Conservation (phyloP, 2,888 invertebrate genomes). For the Griposia aprilina region DNA sequence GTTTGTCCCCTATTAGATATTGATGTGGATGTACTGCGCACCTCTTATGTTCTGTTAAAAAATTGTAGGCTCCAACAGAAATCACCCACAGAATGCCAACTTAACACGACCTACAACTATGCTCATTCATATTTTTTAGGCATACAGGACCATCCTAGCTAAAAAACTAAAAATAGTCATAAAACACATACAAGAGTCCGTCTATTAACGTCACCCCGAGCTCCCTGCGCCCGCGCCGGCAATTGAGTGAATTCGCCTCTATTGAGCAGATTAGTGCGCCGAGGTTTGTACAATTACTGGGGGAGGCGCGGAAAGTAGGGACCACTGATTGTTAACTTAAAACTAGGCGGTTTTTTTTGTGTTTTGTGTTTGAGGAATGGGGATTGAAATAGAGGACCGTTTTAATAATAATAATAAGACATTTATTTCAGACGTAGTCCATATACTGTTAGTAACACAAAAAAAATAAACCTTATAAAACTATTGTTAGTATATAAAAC, state of each 20-base stretch:
- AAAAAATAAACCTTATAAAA: too few species aligned
- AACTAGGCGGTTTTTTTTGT: slow-evolving; percentile 40
- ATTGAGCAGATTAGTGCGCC: slow-evolving; percentile 86
- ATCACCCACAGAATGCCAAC: not conserved
- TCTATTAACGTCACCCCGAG: slow-evolving; percentile 71
- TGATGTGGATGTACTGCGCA: not conserved
- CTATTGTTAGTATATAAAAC: too few species aligned
- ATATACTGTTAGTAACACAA: too few species aligned
- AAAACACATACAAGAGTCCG: slow-evolving; percentile 41
- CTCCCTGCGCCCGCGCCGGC: slow-evolving; percentile 74
- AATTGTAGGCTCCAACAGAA: too few species aligned
- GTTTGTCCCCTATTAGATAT: not conserved
- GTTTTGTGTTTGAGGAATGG: not conserved
- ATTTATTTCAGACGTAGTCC: too few species aligned
- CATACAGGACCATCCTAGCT: not conserved
- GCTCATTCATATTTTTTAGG: not conserved
- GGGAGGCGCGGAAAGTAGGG: slow-evolving; percentile 71
- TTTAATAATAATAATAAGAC: too few species aligned
- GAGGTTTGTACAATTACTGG: slow-evolving; percentile 81
- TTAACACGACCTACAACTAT: not conserved
- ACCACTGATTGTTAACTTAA: slow-evolving; percentile 60
- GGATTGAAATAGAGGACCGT: not conserved
- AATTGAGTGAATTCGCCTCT: slow-evolving; percentile 87
- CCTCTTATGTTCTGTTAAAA: too few species aligned
- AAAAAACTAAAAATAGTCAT: slow-evolving; percentile 58